Percentiles rank a stretch among this genome's conserved stretches.
Conservation (phyloP, 2,113 vertebrate genomes). For the Pogonocichla stellata region DNA sequence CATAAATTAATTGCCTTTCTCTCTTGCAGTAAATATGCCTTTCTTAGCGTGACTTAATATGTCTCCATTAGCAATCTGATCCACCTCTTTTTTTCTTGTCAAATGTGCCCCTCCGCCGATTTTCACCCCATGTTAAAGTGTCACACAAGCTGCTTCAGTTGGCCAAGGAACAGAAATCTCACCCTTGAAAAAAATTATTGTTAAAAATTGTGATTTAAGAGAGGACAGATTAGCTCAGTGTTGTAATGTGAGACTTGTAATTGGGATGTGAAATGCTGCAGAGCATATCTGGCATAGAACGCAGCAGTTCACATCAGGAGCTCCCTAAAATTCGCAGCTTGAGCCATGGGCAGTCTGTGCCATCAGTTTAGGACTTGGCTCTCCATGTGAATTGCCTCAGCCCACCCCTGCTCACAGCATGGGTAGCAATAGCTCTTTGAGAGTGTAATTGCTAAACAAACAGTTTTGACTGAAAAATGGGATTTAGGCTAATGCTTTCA, state of each 20-base stretch:
- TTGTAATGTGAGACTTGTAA: not conserved
- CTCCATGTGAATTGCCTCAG: not conserved
- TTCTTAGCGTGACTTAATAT: not conserved
- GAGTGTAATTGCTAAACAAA: not conserved
- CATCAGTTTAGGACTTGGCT: not conserved
- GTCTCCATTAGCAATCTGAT: slow-evolving; percentile 47
- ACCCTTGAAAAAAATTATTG: not conserved
- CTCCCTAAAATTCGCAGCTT: fast-evolving
- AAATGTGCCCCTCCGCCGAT: not conserved
- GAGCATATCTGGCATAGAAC: not conserved
- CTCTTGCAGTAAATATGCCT: not conserved
- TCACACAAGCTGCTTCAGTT: not conserved
- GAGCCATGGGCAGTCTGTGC: not conserved
- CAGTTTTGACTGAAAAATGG: not conserved
- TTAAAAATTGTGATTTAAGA: not conserved
- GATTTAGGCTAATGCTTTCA: slow-evolving; percentile 5
- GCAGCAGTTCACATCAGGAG: not conserved
- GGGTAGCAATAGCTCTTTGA: not conserved
- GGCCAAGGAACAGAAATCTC: not conserved
- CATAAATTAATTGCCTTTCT: slow-evolving; percentile 45
- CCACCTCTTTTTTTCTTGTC: not conserved
- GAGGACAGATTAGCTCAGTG: fast-evolving
- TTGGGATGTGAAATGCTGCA: not conserved
- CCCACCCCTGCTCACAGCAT: not conserved
- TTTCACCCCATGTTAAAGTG: not conserved